Percentiles rank a stretch among this genome's conserved stretches.
These are phyloP conservation scores for Temnothorax unifasciatus DNA, from an alignment of 2,888 invertebrate species.

Conservation along the genomic window DNA sequence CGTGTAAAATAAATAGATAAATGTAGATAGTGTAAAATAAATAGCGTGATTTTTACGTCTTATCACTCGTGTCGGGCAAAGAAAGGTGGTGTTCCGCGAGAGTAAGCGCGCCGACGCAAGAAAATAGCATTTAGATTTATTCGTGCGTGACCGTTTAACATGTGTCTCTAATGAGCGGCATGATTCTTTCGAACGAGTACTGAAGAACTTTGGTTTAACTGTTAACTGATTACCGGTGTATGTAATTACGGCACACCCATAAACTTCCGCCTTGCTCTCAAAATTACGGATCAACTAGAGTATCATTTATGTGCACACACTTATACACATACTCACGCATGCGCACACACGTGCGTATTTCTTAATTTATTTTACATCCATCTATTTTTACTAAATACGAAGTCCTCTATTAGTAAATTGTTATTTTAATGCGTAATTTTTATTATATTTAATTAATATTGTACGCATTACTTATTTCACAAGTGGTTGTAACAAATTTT, in stretches of 20 bases:
- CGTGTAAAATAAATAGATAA: conserved; percentile 24
- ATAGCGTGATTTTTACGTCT: conserved; percentile 2
- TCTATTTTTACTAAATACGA: background rate
- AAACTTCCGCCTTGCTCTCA: conserved; percentile 66
- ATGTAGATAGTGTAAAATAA: conserved; percentile 22
- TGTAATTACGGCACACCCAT: conserved; percentile 57
- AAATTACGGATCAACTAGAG: conserved; percentile 61
- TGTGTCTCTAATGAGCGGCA: conserved; percentile 56
- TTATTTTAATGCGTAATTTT: background rate
- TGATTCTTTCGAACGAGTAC: conserved; percentile 16
- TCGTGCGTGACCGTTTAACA: conserved; percentile 62
- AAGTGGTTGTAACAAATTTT: background rate
- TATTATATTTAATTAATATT: background rate
- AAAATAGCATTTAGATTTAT: conserved; percentile 58
- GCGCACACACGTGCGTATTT: background rate
- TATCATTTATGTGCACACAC: conserved; percentile 28
- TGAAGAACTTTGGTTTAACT: conserved; percentile 61
- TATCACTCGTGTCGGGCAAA: conserved; percentile 23
- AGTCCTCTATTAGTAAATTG: background rate
- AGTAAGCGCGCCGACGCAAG: conserved; percentile 27
- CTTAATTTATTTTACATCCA: background rate
- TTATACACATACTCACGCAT: background rate
- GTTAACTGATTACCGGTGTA: conserved; percentile 46
- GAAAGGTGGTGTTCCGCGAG: conserved; percentile 27
- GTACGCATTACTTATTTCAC: background rate